Base-by-base conservation (phyloP, 2,113 vertebrate genomes). In the Rhea americana region DNA sequence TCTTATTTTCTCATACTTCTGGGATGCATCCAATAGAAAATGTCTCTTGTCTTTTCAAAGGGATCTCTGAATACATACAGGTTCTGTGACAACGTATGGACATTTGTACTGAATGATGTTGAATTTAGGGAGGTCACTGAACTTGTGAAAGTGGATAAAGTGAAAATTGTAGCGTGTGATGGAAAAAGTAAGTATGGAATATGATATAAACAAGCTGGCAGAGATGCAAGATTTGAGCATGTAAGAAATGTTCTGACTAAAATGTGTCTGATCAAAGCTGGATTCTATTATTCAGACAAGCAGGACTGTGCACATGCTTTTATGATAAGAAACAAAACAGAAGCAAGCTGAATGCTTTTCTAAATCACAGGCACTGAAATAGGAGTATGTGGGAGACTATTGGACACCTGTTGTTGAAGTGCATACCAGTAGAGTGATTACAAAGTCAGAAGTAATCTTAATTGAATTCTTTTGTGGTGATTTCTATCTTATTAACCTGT, bases 51-150 rank as follows among this genome's bases (percentile, higher is more conserved):
- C 90, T 89, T 96, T 96, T 96, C 93, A 7, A 96, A 99, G 99
- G 99, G 99, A 30, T 99, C 99, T 71, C 97, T 99, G 95, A 99
- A 99, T 95, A 99, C 99, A 0, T 99, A 99, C 98, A 97, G 99
- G 94, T 99, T 99, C 98, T 99, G 99, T 85, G 99, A 99, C 97
- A 99, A 99, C 25, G 99, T 99, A 59, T 99, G 99, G 99, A 99
- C 99, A 2, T 99, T 99, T 81, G 99, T 99, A 63, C 97, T 99
- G 94, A 99, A 99, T 67, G 99, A 99, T 10, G 99, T 99, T 91
- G 99, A 99, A 97, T 99, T 99, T 97, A 97, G 99, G 91, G 99
- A 99, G 95, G 99, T 99, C 85, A 99, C 99, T 15, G 99, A 99
- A 88, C 98, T 99, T 59, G 99, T 99, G 86, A 99, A 99, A 97